These are phyloP conservation scores for Charaxes varanes DNA, from an alignment of 1,140 invertebrate species.

Conservation along the genomic window DNA sequence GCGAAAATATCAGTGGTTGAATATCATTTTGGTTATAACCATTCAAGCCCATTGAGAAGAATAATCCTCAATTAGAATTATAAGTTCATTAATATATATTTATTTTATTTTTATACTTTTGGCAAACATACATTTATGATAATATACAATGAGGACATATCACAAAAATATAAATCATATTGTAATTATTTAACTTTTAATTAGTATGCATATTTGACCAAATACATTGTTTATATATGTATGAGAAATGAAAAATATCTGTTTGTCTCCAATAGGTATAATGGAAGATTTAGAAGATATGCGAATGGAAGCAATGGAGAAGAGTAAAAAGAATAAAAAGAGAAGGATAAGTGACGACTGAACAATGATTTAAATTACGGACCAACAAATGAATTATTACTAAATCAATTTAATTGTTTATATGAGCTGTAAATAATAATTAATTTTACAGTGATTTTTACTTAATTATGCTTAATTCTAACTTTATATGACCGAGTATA, in stretches of 20 bases:
- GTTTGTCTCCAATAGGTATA: too few species aligned
- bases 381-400: slow-evolving; percentile 12
- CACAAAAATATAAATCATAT: too few species aligned
- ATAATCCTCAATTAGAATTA: too few species aligned
- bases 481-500: neutral
- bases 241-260: too few species aligned
- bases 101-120: neutral
- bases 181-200: neutral
- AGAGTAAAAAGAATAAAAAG: slow-evolving; percentile 56
- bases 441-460: neutral
- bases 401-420: slow-evolving; percentile 6
- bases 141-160: too few species aligned
- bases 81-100: neutral
- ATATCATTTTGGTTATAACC: too few species aligned
- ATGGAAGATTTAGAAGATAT: slow-evolving; percentile 91
- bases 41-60: too few species aligned
- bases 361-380: slow-evolving; percentile 11
- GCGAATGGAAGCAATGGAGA: slow-evolving; percentile 81
- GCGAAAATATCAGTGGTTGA: too few species aligned
- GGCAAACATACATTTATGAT: too few species aligned
- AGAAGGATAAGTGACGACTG: slow-evolving; percentile 58
- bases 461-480: neutral
- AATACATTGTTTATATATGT: too few species aligned
- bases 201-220: neutral
- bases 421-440: slow-evolving; percentile 1